Percentiles rank a stretch among this genome's conserved stretches.
Conservation (phyloP, 2,888 invertebrate genomes). For the Xanthorhoe designata region DNA sequence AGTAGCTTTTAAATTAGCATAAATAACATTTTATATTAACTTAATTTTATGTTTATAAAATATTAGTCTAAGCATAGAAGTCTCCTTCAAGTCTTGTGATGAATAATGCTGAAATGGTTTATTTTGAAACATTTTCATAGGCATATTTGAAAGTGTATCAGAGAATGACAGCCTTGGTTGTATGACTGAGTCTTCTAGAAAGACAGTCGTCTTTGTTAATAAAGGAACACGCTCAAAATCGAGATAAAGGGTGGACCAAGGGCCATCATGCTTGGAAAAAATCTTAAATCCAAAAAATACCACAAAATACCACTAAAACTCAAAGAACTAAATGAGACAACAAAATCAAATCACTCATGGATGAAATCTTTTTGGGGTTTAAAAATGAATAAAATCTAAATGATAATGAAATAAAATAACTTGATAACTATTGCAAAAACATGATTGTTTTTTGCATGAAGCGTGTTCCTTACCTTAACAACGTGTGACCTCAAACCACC, state of each 20-base stretch:
- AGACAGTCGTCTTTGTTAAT: constrained; percentile 26
- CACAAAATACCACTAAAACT: constrained; percentile 25
- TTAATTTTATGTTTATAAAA: constrained; percentile 8
- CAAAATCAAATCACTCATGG: constrained; percentile 21
- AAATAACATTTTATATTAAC: constrained; percentile 18
- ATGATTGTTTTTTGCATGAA: constrained; percentile 54
- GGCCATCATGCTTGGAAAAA: constrained; percentile 33
- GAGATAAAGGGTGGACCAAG: constrained; percentile 18
- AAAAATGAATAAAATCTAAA: constrained; percentile 30
- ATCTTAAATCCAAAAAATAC: constrained; percentile 23
- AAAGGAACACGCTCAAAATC: constrained; percentile 38
- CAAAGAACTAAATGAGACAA: constrained; percentile 24
- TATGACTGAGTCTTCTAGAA: constrained; percentile 6
- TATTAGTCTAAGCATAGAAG: constrained; percentile 3
- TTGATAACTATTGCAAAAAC: constrained; percentile 29
- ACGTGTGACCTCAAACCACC: constrained; percentile 74
- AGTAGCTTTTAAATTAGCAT: constrained; percentile 18
- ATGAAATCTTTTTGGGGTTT: constrained; percentile 23
- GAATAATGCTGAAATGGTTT: constrained; percentile 6
- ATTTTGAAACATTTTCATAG: neutral
- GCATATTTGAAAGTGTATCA: neutral
- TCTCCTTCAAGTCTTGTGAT: constrained; percentile 8
- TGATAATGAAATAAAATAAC: constrained; percentile 29
- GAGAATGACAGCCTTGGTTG: neutral
- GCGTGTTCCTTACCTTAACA: constrained; percentile 77